Evolutionary conservation across 2,113 vertebrate genomes (phyloP).

Genomic region (Podarcis cretensis): DNA sequence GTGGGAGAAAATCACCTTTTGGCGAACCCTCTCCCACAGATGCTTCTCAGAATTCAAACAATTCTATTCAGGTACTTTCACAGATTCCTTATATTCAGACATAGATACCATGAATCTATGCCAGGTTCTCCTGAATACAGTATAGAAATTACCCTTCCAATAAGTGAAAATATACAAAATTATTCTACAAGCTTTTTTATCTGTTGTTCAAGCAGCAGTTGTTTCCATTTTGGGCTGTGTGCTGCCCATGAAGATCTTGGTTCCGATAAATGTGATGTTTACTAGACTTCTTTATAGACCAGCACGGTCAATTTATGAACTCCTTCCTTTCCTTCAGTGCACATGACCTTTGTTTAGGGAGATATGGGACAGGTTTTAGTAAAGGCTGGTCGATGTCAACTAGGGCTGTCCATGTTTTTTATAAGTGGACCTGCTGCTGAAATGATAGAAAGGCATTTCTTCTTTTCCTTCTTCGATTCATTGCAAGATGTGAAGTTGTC

Average conservation of each 20-base stretch:
- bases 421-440: background rate
- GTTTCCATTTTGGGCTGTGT: background rate
- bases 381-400: background rate
- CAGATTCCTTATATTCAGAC: background rate
- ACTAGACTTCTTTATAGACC: background rate
- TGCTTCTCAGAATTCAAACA: background rate
- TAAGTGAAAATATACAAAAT: background rate
- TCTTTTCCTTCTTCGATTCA: background rate
- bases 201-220: background rate
- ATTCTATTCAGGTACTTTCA: background rate
- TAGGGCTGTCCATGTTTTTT: background rate
- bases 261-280: background rate
- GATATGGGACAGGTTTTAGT: background rate
- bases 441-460: background rate
- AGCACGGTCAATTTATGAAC: background rate
- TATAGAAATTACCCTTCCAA: background rate
- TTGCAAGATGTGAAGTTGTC: background rate
- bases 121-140: too few species aligned
- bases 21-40: too few species aligned
- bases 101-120: too few species aligned
- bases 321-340: background rate
- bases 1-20: too few species aligned
- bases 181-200: background rate
- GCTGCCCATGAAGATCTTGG: background rate
- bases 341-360: background rate